A percentile compares a stretch with the other conserved stretches of the same genome.
Evolutionary conservation across 1,140 invertebrate genomes (phyloP).

Genomic region (Bombyx mandarina): DNA sequence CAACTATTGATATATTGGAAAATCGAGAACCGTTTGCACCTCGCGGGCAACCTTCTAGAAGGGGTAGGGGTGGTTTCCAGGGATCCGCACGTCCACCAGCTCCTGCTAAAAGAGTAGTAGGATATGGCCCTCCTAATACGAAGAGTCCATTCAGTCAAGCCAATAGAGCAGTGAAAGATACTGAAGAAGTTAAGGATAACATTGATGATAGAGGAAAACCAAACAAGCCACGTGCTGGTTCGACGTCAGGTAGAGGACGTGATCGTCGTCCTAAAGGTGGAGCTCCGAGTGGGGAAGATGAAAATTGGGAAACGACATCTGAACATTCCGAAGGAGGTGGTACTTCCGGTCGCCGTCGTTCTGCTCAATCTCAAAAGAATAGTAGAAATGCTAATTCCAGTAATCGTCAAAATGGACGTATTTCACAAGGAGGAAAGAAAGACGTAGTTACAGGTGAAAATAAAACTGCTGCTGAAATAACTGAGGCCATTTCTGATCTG

Average conservation of each 20-base stretch:
- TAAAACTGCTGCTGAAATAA: slow-evolving; percentile 43
- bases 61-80: slow-evolving; percentile 79
- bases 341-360: slow-evolving; percentile 34
- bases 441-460: slow-evolving; percentile 30
- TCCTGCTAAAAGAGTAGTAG: slow-evolving; percentile 75
- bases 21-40: slow-evolving; percentile 78
- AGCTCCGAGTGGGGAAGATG: slow-evolving; percentile 70
- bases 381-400: slow-evolving; percentile 39
- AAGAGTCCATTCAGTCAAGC: slow-evolving; percentile 80
- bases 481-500: slow-evolving; percentile 58
- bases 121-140: slow-evolving; percentile 81
- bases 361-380: slow-evolving; percentile 49
- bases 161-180: slow-evolving; percentile 68
- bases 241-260: slow-evolving; percentile 74
- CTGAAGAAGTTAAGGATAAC: slow-evolving; percentile 58
- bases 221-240: slow-evolving; percentile 79
- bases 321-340: slow-evolving; percentile 77
- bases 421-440: slow-evolving; percentile 39
- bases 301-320: slow-evolving; percentile 79
- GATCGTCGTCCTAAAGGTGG: slow-evolving; percentile 74
- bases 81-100: slow-evolving; percentile 65
- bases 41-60: slow-evolving; percentile 84
- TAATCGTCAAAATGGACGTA: slow-evolving; percentile 42
- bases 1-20: slow-evolving; percentile 37
- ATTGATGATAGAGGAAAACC: slow-evolving; percentile 53